Base-by-base conservation (phyloP, 2,797 vertebrate species). In the Vipera ursinii region DNA sequence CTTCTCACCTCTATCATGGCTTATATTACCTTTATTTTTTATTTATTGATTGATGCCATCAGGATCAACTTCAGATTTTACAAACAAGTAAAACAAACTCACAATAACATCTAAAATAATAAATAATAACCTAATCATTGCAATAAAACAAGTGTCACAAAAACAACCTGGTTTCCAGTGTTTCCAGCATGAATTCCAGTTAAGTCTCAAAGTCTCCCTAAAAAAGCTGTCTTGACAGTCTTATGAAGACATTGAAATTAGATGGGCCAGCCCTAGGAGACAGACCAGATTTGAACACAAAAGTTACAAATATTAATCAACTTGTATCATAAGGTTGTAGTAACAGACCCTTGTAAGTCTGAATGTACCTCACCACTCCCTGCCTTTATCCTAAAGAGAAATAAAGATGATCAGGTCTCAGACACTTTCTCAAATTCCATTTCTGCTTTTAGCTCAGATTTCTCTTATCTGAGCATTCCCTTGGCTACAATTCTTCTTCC, bases 1-100 rank as follows among this genome's bases (percentile, higher is more conserved):
- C 86, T 92, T 92, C n/a, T 88, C 24, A 57, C 24, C 26, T 89
- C 22, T 56, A 69, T 48, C 90, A 94, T 73, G 5, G 65, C 4
- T 89, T 86, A 87, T 55, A 57, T 56, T 48, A 63, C 87, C 87
- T 44, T 93, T 69, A 73, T n/a, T 14, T 60, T 82, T 48, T 44
- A 12, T 38, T 73, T 20, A 73, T 48, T 24, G 44, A 82, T 44
- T 48, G 73, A 82, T 82, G 38, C 24, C 8, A 48, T 82, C 73
- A 82, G 38, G 38, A 82, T 24, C 8, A 82, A 48, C 3, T 82
- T 78, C 73, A 78, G 44, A 78, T 78, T 78, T 44, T 82, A 82
- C 8, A 78, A 65, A 44, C 17, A 48, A 44, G 10, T 82, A 82
- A 82, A 82, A 82, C 0, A 1, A 48, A 82, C 9, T 78, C n/a